Base-by-base conservation (phyloP, 2,113 vertebrate genomes). In the Antechinus flavipes region DNA sequence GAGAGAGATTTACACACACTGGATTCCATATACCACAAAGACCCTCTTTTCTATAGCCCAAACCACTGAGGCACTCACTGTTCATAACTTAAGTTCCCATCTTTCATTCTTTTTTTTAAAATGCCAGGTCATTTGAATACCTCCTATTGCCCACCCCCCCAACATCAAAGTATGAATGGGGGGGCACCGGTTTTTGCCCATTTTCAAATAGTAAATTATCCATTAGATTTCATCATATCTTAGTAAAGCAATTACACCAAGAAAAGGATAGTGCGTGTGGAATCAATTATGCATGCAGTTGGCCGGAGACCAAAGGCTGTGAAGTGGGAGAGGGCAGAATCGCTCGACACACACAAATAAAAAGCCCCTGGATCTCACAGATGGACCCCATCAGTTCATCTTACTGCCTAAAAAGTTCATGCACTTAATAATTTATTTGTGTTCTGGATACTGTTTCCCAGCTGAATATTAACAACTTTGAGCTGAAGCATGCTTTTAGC, bases 381-480 rank as follows among this genome's bases (percentile, higher is more conserved):
- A 99, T 99, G 99, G 99, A 99, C 99, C 99, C 99, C 99, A 99
- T 99, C 99, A 99, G 99, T 99, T 99, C 99, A 99, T 99, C 99
- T 99, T 99, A 99, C 99, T 99, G 99, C 99, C 98, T 99, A 99
- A 99, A 99, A 99, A 99, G 99, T 99, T 99, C 99, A 99, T 99
- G 99, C 99, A 98, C 99, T 99, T 99, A 99, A 99, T 99, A 99
- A 99, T 99, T 99, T 99, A 99, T 99, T 99, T 99, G 99, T 99
- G 99, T 99, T 99, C 99, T 99, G 99, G 99, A 99, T 99, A 99
- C 99, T 99, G 99, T 99, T 99, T 99, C 99, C 99, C 99, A 99
- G 99, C 98, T 99, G 99, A 99, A 99, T 99, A 99, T 99, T 99
- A 99, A 99, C 99, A 99, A 99, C 99, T 99, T 99, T 99, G 99